Evolutionary conservation across 2,888 invertebrate genomes (phyloP).

Genomic region (Acleris emargana): DNA sequence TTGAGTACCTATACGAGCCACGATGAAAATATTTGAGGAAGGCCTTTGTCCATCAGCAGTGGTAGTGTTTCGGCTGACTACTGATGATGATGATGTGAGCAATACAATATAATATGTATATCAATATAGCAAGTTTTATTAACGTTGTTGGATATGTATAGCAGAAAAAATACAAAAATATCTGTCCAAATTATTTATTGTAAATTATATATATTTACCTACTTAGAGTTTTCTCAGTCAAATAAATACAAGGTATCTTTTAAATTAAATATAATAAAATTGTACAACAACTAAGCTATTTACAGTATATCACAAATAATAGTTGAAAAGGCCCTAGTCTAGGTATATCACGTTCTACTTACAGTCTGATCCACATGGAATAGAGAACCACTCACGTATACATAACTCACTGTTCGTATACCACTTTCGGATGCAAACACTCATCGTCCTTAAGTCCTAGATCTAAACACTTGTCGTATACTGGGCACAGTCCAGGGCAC

Average conservation of each 20-base stretch:
- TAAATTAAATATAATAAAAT: slow-evolving; percentile 83
- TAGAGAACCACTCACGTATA: slow-evolving; percentile 42
- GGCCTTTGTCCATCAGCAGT: too few relatives aligned
- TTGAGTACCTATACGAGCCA: too few relatives aligned
- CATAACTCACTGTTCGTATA: slow-evolving; percentile 10
- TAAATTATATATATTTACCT: slow-evolving; percentile 70
- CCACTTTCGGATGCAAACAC: slow-evolving; percentile 48
- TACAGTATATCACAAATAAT: slow-evolving; percentile 82
- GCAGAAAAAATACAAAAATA: slow-evolving; percentile 37
- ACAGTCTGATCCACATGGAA: slow-evolving; percentile 78
- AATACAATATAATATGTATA: too few relatives aligned
- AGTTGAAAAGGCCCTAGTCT: slow-evolving; percentile 68
- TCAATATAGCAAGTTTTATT: too few relatives aligned
- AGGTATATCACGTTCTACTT: slow-evolving; percentile 80
- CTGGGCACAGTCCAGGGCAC: slow-evolving; percentile 55
- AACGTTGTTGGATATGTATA: background rate
- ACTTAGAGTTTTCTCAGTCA: slow-evolving; percentile 81
- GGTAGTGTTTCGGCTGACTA: too few relatives aligned
- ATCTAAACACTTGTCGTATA: slow-evolving; percentile 64
- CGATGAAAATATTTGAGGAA: too few relatives aligned
- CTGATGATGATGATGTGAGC: too few relatives aligned
- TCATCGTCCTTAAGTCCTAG: slow-evolving; percentile 58
- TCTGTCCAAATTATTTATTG: slow-evolving; percentile 74
- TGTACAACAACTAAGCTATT: slow-evolving; percentile 82
- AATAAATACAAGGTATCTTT: slow-evolving; percentile 79